A percentile compares a stretch with the other conserved stretches of the same genome.
These are phyloP conservation scores for Tanypteryx hageni DNA, from an alignment of 2,888 invertebrate species.

Conservation along the genomic window DNA sequence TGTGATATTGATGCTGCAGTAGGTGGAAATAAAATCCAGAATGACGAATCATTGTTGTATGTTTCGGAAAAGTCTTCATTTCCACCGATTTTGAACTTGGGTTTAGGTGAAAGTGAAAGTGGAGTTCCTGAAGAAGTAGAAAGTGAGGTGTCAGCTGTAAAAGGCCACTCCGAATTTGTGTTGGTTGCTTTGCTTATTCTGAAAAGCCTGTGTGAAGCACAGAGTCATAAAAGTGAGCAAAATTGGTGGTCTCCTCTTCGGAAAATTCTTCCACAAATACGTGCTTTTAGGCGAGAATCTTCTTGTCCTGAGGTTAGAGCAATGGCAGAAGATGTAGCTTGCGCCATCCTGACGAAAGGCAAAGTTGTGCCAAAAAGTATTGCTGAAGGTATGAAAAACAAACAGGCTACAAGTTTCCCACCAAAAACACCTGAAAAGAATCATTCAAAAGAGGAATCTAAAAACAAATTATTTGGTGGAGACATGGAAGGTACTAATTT, in stretches of 20 bases:
- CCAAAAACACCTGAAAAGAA: not conserved
- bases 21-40: constrained; percentile 73
- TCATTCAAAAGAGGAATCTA: not conserved
- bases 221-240: not conserved
- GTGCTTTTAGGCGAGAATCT: constrained; percentile 43
- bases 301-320: constrained; percentile 54
- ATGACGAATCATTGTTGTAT: constrained; percentile 71
- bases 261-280: constrained; percentile 14
- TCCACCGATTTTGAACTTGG: constrained; percentile 33
- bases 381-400: not conserved
- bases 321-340: constrained; percentile 53
- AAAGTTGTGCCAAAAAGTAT: not conserved
- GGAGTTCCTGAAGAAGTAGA: not conserved
- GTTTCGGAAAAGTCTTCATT: constrained; percentile 66
- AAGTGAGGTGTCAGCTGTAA: not conserved
- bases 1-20: constrained; percentile 71
- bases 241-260: constrained; percentile 47
- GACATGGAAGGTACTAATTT: constrained; percentile 48
- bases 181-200: constrained; percentile 48
- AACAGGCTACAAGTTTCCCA: not conserved
- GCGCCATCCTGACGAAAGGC: constrained; percentile 30
- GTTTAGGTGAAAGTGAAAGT: not conserved
- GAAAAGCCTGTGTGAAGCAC: constrained; percentile 41
- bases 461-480: not conserved
- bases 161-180: constrained; percentile 44